Evolutionary conservation across 2,113 vertebrate genomes (phyloP), one percentile per base, ranked within the genome.

Genomic region (Alethe castanea): DNA sequence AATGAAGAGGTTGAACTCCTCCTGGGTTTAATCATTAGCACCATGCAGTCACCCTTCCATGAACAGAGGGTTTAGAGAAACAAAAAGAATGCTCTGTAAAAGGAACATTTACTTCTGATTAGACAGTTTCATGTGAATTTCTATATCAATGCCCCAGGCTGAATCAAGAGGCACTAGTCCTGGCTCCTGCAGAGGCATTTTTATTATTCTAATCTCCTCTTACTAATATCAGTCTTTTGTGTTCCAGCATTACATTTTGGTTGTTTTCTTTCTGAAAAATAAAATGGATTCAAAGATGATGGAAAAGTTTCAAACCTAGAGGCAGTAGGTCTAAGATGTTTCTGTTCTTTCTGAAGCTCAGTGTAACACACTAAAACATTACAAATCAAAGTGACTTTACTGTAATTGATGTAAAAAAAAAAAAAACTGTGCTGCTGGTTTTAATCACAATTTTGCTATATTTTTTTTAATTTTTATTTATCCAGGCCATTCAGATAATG

Each of bases 51-150:
- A 61, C n/a, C 31, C 35, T 80, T 88, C 67, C 38, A 66, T 45
- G 76, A 77, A 57, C 6, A 73, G 33, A 54, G 16, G 17, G 13
- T n/a, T 92, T 67, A 60, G 19, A 72, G 69, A 84, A 92, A 74
- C 54, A 90, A 72, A 95, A 93, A 67, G 28, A 83, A 72, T 52
- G 35, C 26, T 62, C 64, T 74, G 35, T 17, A 89, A 76, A 91
- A 91, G 62, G 57, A 86, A 13, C 44, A 87, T 91, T 94, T 92
- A 60, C 31, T 91, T 79, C 61, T 92, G 89, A 86, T 91, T 81
- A 95, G 53, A n/a, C 31, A 71, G n/a, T 59, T 94, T 70, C 42
- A 38, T 79, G 57, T 78, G 60, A 56, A 74, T 92, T 74, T 89
- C 56, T 94, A 1, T 86, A 57, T 78, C n/a, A 36, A 67, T 60